Conservation (phyloP, 2,888 invertebrate genomes). For the Athetis lepigone region DNA sequence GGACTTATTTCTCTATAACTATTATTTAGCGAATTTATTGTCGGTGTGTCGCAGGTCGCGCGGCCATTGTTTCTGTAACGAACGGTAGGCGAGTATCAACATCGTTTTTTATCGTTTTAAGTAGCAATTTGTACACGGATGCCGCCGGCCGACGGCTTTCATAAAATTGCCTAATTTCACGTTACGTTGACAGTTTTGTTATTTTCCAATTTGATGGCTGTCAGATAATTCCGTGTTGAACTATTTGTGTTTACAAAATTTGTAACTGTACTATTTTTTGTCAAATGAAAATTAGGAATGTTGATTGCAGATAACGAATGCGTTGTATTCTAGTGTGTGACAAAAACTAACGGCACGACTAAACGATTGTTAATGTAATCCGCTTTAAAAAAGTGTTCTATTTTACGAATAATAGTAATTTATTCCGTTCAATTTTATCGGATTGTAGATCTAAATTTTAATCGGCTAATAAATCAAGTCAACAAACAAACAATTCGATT, state of each 20-base stretch:
- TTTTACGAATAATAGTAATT: slow-evolving; percentile 7
- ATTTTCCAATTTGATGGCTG: slow-evolving; percentile 71
- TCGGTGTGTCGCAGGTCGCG: slow-evolving; percentile 64
- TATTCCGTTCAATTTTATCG: slow-evolving; percentile 1
- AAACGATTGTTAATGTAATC: slow-evolving; percentile 47
- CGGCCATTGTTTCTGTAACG: slow-evolving; percentile 71
- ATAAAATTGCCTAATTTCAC: slow-evolving; percentile 74
- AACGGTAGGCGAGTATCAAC: slow-evolving; percentile 59
- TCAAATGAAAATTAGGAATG: slow-evolving; percentile 60
- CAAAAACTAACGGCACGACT: slow-evolving; percentile 53
- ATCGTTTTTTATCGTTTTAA: slow-evolving; percentile 75
- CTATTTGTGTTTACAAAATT: slow-evolving; percentile 62
- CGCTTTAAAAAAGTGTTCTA: slow-evolving; percentile 11
- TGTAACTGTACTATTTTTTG: slow-evolving; percentile 58
- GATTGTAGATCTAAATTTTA: not conserved
- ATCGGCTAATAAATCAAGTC: slow-evolving; percentile 40
- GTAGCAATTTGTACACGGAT: slow-evolving; percentile 82
- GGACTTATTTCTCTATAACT: slow-evolving; percentile 88
- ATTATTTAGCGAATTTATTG: slow-evolving; percentile 90
- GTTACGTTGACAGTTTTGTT: slow-evolving; percentile 73
- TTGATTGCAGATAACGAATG: slow-evolving; percentile 60
- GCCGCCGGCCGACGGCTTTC: slow-evolving; percentile 63
- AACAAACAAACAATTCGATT: slow-evolving; percentile 25
- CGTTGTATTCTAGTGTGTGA: slow-evolving; percentile 53
- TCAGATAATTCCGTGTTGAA: slow-evolving; percentile 65